Percentiles rank a stretch among this genome's conserved stretches.
phyloP scores from a whole-genome alignment of 2,797 vertebrate genomes.

The Acomys russatus region DNA sequence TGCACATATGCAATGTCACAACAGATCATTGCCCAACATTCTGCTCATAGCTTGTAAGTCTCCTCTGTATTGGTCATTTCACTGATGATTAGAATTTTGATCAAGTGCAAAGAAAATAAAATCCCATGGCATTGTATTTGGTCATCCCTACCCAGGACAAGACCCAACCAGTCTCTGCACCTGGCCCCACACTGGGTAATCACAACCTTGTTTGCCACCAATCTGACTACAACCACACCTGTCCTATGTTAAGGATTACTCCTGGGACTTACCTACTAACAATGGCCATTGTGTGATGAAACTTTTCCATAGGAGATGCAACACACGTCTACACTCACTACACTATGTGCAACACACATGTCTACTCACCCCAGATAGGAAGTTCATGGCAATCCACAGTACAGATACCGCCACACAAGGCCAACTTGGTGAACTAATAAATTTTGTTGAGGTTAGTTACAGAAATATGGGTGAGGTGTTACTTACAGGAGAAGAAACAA shows the following conservation, averaged over 20 bases:
- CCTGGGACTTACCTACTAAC: neutral
- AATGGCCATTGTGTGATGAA: neutral
- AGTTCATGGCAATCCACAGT: neutral
- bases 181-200: neutral
- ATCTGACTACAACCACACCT: accelerated
- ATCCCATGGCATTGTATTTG: accelerated
- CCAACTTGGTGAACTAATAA: neutral
- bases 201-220: accelerated
- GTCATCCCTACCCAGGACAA: accelerated
- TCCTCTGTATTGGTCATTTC: neutral
- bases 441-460: neutral
- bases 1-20: neutral
- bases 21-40: neutral
- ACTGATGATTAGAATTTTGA: neutral
- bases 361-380: neutral
- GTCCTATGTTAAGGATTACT: neutral
- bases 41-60: neutral
- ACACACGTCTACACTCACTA: no score
- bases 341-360: no score
- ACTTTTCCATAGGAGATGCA: neutral
- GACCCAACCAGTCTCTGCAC: neutral
- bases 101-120: neutral
- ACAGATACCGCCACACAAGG: neutral
- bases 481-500: neutral
- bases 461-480: neutral